Evolutionary conservation across 2,113 vertebrate species (phyloP).

Genomic region (Sander lucioperca): DNA sequence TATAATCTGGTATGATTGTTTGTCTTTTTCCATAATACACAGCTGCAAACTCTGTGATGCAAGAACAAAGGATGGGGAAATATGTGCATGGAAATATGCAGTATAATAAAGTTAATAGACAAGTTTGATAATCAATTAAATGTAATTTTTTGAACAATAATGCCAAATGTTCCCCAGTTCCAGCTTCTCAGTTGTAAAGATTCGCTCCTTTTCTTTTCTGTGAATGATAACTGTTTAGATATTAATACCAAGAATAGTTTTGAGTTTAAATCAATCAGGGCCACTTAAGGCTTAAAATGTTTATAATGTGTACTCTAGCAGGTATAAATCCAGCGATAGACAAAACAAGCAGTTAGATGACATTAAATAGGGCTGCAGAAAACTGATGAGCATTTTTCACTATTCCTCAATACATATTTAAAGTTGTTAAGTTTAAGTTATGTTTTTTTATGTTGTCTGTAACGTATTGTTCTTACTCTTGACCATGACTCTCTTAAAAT

Average conservation of each 20-base stretch:
- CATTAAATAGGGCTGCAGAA: not conserved
- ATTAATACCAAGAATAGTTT: not conserved
- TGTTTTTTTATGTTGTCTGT: not conserved
- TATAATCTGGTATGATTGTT: constrained; percentile 56
- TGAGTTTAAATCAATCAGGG: not conserved
- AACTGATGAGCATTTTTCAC: not conserved
- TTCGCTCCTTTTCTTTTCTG: not conserved
- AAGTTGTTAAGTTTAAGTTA: not conserved
- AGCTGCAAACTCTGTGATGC: constrained; percentile 10
- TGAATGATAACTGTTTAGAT: not conserved
- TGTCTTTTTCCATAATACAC: constrained; percentile 31
- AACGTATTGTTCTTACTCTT: not conserved
- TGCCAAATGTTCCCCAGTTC: too few species aligned
- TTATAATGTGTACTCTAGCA: not conserved
- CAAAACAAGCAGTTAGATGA: not conserved
- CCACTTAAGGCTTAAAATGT: not conserved
- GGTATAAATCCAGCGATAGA: not conserved
- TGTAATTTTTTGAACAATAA: not conserved
- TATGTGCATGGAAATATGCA: too few species aligned
- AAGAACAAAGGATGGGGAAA: not conserved
- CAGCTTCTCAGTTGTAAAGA: not conserved
- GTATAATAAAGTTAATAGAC: not conserved
- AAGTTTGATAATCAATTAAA: not conserved
- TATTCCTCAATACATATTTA: too few species aligned
- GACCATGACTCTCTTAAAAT: not conserved